Conservation (phyloP, 2,797 vertebrate species). For the Sebastes miniatus region DNA sequence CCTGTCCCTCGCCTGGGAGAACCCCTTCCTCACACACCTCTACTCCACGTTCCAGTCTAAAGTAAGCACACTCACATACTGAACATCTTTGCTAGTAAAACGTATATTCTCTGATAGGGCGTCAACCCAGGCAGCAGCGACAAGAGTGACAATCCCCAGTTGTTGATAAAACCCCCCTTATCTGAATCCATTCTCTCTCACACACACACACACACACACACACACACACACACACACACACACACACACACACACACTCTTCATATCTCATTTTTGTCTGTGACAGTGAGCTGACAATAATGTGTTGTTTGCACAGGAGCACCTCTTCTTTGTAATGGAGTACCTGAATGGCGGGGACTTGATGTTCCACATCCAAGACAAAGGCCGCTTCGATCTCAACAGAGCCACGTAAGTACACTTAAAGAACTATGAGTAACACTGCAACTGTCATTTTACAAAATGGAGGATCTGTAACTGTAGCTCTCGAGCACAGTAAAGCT, state of each 20-base stretch:
- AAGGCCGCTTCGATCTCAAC: slow-evolving; percentile 93
- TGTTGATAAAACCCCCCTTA: neutral
- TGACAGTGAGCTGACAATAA: slow-evolving; percentile 33
- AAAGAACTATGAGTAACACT: neutral
- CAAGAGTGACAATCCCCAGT: slow-evolving; percentile 31
- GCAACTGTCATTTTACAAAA: neutral
- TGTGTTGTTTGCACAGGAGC: slow-evolving; percentile 84
- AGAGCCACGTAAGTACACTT: slow-evolving; percentile 88
- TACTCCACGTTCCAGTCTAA: slow-evolving; percentile 95
- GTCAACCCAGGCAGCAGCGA: slow-evolving; percentile 21
- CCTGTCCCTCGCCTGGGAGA: slow-evolving; percentile 92
- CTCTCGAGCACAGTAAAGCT: neutral
- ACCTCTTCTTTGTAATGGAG: slow-evolving; percentile 99
- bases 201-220: neutral
- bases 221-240: neutral
- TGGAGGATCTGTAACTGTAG: neutral
- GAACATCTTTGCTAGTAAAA: neutral
- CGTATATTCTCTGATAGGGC: slow-evolving; percentile 26
- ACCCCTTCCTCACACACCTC: slow-evolving; percentile 96
- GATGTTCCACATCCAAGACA: slow-evolving; percentile 99
- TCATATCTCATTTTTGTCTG: slow-evolving; percentile 13
- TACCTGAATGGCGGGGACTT: slow-evolving; percentile 97
- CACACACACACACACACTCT: neutral
- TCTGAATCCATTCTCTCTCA: neutral
- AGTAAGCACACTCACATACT: slow-evolving; percentile 72